phyloP scores from a whole-genome alignment of 2,113 vertebrate genomes.

The Talpa occidentalis region DNA sequence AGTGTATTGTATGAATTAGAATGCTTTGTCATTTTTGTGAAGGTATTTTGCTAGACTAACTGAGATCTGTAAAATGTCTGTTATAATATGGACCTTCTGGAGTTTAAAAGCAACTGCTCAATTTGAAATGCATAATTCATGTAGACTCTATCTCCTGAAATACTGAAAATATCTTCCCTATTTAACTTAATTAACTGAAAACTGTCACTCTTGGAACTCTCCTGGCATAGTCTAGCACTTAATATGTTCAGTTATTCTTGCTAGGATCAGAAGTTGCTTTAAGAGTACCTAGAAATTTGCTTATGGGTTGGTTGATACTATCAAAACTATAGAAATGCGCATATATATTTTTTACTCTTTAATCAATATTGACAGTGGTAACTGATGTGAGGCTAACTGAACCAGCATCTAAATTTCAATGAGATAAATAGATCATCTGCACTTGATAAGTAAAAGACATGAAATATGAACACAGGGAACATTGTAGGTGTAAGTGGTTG shows the following conservation, averaged over 20 bases:
- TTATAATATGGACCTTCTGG: conserved; percentile 43
- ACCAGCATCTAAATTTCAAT: neutral
- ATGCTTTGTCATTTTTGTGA: conserved; percentile 5
- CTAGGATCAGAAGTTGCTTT: neutral
- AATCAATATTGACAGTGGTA: neutral
- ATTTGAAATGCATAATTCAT: conserved; percentile 54
- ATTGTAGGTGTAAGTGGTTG: neutral
- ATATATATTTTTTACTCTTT: neutral
- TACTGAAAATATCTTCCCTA: conserved; percentile 58
- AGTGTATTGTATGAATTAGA: conserved; percentile 19
- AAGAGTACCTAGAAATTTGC: neutral
- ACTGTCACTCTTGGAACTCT: conserved; percentile 38
- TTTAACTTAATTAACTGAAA: conserved; percentile 74
- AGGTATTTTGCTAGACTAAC: conserved; percentile 46
- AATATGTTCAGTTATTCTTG: conserved; percentile 36
- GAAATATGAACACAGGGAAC: neutral
- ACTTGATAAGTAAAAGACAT: neutral
- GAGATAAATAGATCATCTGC: neutral
- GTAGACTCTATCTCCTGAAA: conserved; percentile 1
- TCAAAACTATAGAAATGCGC: neutral
- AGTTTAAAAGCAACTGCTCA: conserved; percentile 36
- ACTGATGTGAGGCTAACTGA: neutral
- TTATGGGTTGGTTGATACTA: neutral
- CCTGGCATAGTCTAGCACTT: neutral
- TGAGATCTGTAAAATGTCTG: neutral